Base-by-base conservation (phyloP, 2,888 invertebrate genomes). In the Orchesellides sinensis region DNA sequence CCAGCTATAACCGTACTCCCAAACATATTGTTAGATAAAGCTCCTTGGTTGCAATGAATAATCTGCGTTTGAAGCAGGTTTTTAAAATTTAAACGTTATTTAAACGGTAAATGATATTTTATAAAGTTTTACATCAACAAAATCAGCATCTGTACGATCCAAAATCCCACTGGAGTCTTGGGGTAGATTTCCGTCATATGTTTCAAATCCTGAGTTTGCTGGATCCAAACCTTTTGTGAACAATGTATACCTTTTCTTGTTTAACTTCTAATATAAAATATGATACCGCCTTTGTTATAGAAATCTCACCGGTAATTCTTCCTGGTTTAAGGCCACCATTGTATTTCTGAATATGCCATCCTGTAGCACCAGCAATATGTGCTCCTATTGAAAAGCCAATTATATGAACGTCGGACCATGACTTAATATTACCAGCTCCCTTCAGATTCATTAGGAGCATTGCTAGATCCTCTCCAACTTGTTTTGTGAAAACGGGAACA, bases 261-360 rank as follows among this genome's bases (percentile, higher is more conserved):
- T 35, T 35, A 35, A 35, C n/a, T n/a, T n/a, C n/a, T n/a, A n/a
- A n/a, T n/a, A n/a, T n/a, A n/a, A n/a, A n/a, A n/a, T n/a, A n/a
- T n/a, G n/a, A n/a, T n/a, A n/a, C n/a, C n/a, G n/a, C n/a, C n/a
- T n/a, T n/a, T n/a, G 35, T 35, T 35, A 35, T 35, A 35, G 35
- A 35, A 35, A 8, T 35, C 35, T 5, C 27, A 61, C 61, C 61
- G 10, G 61, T 61, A 19, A 61, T 61, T n/a, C 61, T 61, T 27
- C 56, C 61, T 5, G 17, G 27, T n/a, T 21, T 61, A 35, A 17
- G 4, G 10, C 35, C 35, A 2, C 56, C 56, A n/a, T 2, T 35
- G 17, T 35, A 3, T 35, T 21, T 61, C 14, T 61, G 61, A 17
- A 56, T 27, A 2, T 27, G 12, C 12, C 8, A 27, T 12, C 56